Base-by-base conservation (phyloP, 2,797 vertebrate genomes). In the Meda fulgida region DNA sequence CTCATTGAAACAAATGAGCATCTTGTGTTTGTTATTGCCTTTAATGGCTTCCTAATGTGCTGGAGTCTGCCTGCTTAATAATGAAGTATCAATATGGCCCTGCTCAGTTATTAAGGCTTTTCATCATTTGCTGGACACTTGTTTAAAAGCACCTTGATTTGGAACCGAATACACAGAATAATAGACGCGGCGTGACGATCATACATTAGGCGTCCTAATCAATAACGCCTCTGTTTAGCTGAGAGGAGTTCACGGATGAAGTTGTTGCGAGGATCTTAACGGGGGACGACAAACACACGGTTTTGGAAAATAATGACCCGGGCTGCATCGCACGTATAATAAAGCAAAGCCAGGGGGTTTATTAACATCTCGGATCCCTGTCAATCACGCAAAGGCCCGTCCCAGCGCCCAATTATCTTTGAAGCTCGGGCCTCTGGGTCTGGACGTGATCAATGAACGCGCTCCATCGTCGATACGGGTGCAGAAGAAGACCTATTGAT, bases 381-480 rank as follows among this genome's bases (percentile, higher is more conserved):
- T 94, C 95, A 95, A 91, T 94, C 94, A 95, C 92, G 91, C 89
- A 84, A 88, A 91, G 89, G 90, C 91, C 90, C 89, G 87, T 93
- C 92, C 91, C 92, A 81, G 92, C 92, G 93, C 95, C 97, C 97
- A 96, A 98, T 97, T 97, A 97, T 96, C 92, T 97, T 93, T 93
- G 94, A 95, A 97, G 97, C 96, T 92, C 94, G 94, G 93, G 94
- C 94, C 93, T 90, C 91, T 84, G 93, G 96, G 96, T 90, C 95
- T 95, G 92, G 95, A 95, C 93, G 92, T 96, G 97, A 98, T 98
- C 97, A 96, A 97, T 98, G 97, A 95, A 94, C 92, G 90, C 91
- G 90, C 93, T 92, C 94, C 95, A 91, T 94, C 92, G 93, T 97
- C 96, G 84, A 97, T 97, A 97, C 92, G 90, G n/a, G 95, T 96